phyloP scores from a whole-genome alignment of 2,113 vertebrate species.

The Mohoua ochrocephala region DNA sequence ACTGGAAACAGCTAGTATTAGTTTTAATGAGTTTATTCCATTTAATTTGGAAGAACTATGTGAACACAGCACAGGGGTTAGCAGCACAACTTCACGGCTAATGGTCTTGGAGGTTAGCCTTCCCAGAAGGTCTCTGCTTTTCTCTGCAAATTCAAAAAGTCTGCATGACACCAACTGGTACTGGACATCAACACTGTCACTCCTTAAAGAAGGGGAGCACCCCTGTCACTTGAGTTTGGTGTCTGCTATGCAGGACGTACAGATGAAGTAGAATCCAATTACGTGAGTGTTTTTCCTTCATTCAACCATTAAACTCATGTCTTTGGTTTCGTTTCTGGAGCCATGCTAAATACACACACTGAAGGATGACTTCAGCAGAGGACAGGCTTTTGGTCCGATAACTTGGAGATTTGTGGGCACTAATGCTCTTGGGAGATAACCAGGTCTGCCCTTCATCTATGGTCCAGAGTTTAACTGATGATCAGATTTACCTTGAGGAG shows the following conservation, averaged over 20 bases:
- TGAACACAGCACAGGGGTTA: rapidly evolving
- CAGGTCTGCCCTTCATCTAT: background rate
- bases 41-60: background rate
- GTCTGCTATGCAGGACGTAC: background rate
- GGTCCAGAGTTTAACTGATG: background rate
- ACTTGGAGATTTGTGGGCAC: background rate
- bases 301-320: background rate
- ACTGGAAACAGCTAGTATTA: background rate
- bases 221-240: background rate
- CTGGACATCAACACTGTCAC: background rate
- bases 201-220: background rate
- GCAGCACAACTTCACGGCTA: background rate
- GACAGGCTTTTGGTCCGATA: background rate
- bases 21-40: background rate
- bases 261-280: background rate
- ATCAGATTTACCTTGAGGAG: background rate
- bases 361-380: background rate
- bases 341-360: background rate
- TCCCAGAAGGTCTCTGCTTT: background rate
- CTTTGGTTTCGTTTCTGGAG: background rate
- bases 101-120: background rate
- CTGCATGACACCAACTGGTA: background rate
- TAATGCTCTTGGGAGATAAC: background rate
- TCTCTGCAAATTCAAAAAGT: background rate
- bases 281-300: rapidly evolving